These are phyloP conservation scores for Pyrrhia umbra DNA, from an alignment of 2,888 invertebrate species.

Conservation along the genomic window DNA sequence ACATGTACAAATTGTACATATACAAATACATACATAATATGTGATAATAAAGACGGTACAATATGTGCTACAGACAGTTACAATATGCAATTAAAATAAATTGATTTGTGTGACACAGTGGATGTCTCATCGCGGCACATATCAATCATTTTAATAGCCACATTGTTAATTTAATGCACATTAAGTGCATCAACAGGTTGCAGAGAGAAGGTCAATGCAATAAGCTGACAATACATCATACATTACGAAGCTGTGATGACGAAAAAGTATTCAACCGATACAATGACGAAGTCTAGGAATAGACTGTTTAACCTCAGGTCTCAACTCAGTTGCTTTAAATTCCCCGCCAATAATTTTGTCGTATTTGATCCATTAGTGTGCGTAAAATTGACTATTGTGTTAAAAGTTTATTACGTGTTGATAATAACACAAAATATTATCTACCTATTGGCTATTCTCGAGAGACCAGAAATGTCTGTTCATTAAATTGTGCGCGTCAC, in stretches of 20 bases:
- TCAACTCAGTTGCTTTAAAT: not conserved
- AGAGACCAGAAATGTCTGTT: not conserved
- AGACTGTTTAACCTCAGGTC: not conserved
- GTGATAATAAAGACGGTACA: conserved; percentile 15
- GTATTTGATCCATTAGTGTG: too few species aligned
- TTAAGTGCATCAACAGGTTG: conserved; percentile 12
- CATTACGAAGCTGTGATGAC: not conserved
- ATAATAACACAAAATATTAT: not conserved
- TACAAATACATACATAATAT: not conserved
- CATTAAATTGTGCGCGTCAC: not conserved
- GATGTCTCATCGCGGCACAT: conserved; percentile 5
- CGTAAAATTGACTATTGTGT: not conserved
- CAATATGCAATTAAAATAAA: conserved; percentile 52
- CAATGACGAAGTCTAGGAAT: too few species aligned
- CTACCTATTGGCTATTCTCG: too few species aligned
- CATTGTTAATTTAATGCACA: conserved; percentile 15
- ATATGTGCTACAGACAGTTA: conserved; percentile 20
- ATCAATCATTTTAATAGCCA: conserved; percentile 34
- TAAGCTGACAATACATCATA: conserved; percentile 4
- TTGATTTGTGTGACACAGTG: conserved; percentile 25
- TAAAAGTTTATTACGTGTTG: not conserved
- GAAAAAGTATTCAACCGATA: too few species aligned
- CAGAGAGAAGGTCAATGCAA: not conserved
- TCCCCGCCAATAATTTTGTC: too few species aligned
- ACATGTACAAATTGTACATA: not conserved